phyloP scores from a whole-genome alignment of 2,113 vertebrate genomes.

The Seriola aureovittata region DNA sequence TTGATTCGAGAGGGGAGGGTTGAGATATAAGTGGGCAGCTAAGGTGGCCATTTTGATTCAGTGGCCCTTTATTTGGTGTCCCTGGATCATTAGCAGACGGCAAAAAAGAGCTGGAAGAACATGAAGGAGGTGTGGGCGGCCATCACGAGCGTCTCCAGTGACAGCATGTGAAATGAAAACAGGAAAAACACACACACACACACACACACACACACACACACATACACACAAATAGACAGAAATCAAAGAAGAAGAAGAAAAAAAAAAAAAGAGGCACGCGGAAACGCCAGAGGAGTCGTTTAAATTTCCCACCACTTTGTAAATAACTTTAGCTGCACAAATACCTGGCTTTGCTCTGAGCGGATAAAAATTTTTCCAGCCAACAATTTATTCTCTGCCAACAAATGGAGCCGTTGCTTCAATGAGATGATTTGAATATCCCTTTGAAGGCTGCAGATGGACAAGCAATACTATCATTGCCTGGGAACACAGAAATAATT shows the following conservation, averaged over 20 bases:
- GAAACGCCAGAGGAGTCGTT: conserved; percentile 64
- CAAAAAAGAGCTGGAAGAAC: conserved; percentile 47
- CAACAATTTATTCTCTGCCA: conserved; percentile 69
- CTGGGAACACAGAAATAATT: conserved; percentile 78
- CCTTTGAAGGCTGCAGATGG: conserved; percentile 79
- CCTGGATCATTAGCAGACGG: conserved; percentile 70
- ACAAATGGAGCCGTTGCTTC: conserved; percentile 69
- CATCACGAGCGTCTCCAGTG: conserved; percentile 52
- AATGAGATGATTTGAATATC: conserved; percentile 73
- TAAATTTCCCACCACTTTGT: conserved; percentile 73
- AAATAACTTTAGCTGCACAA: conserved; percentile 75
- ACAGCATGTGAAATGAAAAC: conserved; percentile 53
- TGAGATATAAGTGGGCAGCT: conserved; percentile 70
- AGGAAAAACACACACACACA: background rate
- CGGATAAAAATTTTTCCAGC: conserved; percentile 39
- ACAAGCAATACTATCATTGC: conserved; percentile 73
- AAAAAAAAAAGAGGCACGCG: background rate
- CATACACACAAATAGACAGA: background rate
- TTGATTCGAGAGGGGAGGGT: conserved; percentile 76
- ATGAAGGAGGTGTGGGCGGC: conserved; percentile 63
- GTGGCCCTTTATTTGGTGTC: conserved; percentile 65
- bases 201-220: background rate
- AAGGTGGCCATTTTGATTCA: conserved; percentile 75
- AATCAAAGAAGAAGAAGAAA: conserved; percentile 31
- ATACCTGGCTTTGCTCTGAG: conserved; percentile 72